Evolutionary conservation across 2,797 vertebrate species (phyloP), one percentile per base, ranked within the genome.

Genomic region (Sibirionetta formosa): DNA sequence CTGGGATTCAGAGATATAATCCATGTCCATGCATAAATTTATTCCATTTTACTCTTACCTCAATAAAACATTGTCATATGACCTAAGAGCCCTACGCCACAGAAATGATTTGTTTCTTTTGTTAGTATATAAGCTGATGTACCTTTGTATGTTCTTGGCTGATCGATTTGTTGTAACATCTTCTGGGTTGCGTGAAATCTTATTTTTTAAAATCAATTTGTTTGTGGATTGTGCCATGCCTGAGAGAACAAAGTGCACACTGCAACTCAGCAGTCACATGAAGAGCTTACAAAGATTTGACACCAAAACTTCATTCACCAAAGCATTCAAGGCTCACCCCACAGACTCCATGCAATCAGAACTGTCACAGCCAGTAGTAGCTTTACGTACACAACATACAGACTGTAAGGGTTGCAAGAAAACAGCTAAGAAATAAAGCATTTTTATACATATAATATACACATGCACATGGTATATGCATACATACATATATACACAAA

Each of bases 111-210:
- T 89, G 86, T 77, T 93, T 78, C 86, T 60, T 73, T 63, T 84
- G 75, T 91, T 17, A 57, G 42, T 73, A 50, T 29, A 71, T 3
- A 77, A 95, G 88, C 91, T 82, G 83, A 20, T 76, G 90, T 96
- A 95, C 97, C 96, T 96, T 8, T 71, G 66, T 27, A 58, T 75
- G 91, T 96, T 97, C 95, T 95, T 90, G 97, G 68, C 95, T 87
- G 65, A 78, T 93, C 18, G 46, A 76, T 95, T 95, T 86, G 80
- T 86, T 46, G 46, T 35, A 94, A 97, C 96, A 96, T 77, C 87
- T 75, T 75, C 95, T 33, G 87, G 96, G 91, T 26, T 73, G 86
- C 92, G 84, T 3, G 92, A 95, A 96, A 95, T 90, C 93, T 78
- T 90, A 56, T 88, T 87, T 86, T 92, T 93, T 77, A 36, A 89